Evolutionary conservation across 2,888 invertebrate genomes (phyloP).

Genomic region (Andrena trimmerana): DNA sequence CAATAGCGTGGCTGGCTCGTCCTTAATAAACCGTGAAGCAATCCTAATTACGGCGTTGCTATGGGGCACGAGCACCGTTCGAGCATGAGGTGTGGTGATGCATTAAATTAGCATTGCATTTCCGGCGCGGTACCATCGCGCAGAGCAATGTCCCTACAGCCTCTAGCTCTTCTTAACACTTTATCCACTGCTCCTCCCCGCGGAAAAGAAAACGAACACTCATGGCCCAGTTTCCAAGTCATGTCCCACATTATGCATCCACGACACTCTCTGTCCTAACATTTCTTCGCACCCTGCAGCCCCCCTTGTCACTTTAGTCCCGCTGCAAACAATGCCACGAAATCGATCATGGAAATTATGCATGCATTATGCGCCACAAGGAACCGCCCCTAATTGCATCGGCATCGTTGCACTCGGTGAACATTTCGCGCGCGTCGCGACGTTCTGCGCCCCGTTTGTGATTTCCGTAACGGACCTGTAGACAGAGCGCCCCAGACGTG

Average conservation of each 20-base stretch:
- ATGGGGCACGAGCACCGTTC: constrained; percentile 51
- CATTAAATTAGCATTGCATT: constrained; percentile 72
- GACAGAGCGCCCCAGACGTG: not conserved
- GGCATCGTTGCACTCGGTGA: constrained; percentile 45
- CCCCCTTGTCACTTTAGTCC: not conserved
- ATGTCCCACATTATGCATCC: not conserved
- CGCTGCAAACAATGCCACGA: constrained; percentile 36
- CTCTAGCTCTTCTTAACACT: no score
- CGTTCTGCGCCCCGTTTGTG: constrained; percentile 27
- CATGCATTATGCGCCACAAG: constrained; percentile 50
- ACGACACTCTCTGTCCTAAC: not conserved
- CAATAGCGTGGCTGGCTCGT: constrained; percentile 59
- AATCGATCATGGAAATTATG: constrained; percentile 32
- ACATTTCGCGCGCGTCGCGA: constrained; percentile 34
- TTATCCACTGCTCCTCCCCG: no score
- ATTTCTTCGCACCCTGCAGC: not conserved
- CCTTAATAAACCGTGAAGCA: constrained; percentile 79
- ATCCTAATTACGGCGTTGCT: constrained; percentile 77
- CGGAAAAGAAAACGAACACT: not conserved
- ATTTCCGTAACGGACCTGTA: constrained; percentile 24
- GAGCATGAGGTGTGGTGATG: constrained; percentile 53
- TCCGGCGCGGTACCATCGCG: constrained; percentile 53
- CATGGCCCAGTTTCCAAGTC: no score
- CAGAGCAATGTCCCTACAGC: no score
- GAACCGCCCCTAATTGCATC: constrained; percentile 53